These are phyloP conservation scores for Uropetala carovei DNA, from an alignment of 2,888 invertebrate genomes.

Conservation along the genomic window DNA sequence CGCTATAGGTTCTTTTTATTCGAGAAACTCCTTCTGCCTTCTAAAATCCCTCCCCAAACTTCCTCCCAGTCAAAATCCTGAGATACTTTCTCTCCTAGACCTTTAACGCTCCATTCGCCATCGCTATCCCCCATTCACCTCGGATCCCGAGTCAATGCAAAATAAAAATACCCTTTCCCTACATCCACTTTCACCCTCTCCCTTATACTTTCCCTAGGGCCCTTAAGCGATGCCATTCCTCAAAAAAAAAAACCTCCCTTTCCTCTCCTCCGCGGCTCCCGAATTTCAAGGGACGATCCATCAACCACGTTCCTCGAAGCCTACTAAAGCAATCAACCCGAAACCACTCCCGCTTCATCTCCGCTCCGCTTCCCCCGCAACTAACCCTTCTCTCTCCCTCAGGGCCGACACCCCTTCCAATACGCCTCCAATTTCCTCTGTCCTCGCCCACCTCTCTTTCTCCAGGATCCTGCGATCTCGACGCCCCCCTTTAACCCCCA, in stretches of 20 bases:
- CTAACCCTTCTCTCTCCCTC: neutral
- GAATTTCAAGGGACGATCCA: constrained; percentile 1
- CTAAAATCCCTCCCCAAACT: too few species aligned
- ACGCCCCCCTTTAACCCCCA: neutral
- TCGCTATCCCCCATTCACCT: neutral
- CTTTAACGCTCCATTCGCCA: neutral
- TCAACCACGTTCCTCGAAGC: neutral
- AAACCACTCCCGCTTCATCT: neutral
- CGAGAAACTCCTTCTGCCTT: too few species aligned
- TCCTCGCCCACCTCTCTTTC: neutral
- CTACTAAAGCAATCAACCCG: neutral
- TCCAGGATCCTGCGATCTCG: neutral
- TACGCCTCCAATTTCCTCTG: neutral
- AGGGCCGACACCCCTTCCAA: neutral
- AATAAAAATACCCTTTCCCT: neutral
- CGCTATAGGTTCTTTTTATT: too few species aligned
- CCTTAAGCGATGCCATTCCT: neutral
- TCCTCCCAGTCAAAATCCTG: too few species aligned
- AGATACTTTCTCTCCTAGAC: neutral
- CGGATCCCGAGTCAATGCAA: neutral
- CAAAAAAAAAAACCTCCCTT: neutral
- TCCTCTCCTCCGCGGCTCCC: neutral
- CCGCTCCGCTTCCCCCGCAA: neutral
- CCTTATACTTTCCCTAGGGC: neutral
- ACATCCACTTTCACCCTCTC: neutral